Conservation (phyloP, 2,888 invertebrate species). For the Athalia circularis region DNA sequence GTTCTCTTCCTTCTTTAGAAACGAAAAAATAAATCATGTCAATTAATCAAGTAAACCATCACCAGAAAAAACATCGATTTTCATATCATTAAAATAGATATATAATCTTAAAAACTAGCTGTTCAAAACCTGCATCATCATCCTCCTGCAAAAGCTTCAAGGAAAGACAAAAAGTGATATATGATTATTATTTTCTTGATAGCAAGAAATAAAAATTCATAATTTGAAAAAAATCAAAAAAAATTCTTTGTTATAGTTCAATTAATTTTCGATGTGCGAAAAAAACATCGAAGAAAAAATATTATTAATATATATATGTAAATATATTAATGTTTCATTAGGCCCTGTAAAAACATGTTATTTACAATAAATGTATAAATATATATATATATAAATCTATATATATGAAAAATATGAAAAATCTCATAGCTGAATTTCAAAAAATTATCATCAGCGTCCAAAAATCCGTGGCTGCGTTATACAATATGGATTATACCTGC, state of each 20-base stretch:
- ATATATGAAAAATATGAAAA: conserved; percentile 51
- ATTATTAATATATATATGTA: conserved; percentile 1
- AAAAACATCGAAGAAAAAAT: neutral
- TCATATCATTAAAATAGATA: conserved; percentile 65
- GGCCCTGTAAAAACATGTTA: conserved; percentile 61
- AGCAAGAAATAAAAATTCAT: conserved; percentile 50
- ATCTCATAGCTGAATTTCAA: conserved; percentile 69
- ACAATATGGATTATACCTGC: conserved; percentile 60
- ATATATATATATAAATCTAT: neutral
- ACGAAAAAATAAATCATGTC: conserved; percentile 64
- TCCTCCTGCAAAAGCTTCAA: conserved; percentile 74
- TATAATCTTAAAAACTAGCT: conserved; percentile 72
- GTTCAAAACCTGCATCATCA: conserved; percentile 73
- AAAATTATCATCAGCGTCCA: conserved; percentile 70
- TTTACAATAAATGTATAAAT: neutral
- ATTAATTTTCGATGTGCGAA: neutral
- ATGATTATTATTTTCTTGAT: conserved; percentile 63
- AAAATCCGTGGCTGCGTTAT: conserved; percentile 71
- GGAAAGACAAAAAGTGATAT: conserved; percentile 72
- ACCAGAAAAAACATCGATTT: conserved; percentile 69
- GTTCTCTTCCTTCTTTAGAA: conserved; percentile 49
- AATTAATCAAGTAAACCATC: conserved; percentile 68
- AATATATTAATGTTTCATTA: conserved; percentile 43
- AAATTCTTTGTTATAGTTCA: conserved; percentile 15
- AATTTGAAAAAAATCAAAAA: conserved; percentile 45